These are phyloP conservation scores for Melanargia galathea DNA, from an alignment of 2,888 invertebrate genomes.

Conservation along the genomic window DNA sequence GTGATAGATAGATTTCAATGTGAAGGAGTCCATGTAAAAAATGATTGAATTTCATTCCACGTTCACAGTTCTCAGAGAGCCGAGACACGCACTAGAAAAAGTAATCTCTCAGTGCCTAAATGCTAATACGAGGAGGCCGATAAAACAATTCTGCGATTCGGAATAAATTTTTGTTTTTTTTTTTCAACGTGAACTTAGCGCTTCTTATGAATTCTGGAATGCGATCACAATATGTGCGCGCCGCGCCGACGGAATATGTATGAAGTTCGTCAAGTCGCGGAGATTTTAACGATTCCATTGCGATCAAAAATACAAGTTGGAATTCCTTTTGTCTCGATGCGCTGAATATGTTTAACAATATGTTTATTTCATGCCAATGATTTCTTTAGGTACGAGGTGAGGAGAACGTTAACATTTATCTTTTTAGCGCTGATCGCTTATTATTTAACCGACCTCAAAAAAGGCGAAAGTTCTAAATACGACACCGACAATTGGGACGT, in stretches of 20 bases:
- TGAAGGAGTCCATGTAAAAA: neutral
- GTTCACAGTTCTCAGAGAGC: conserved; percentile 13
- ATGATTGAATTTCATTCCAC: conserved; percentile 15
- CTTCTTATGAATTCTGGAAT: conserved; percentile 33
- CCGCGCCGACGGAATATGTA: conserved; percentile 28
- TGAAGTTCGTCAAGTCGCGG: conserved; percentile 32
- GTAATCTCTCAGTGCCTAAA: conserved; percentile 18
- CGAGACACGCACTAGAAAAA: conserved; percentile 14
- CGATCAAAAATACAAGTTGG: conserved; percentile 22
- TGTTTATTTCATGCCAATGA: neutral
- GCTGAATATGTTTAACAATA: neutral
- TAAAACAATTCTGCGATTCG: conserved; percentile 33
- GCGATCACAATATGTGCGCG: conserved; percentile 30
- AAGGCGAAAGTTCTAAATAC: too few relatives aligned
- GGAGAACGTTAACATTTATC: neutral
- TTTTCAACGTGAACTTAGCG: conserved; percentile 29
- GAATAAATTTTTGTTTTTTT: conserved; percentile 30
- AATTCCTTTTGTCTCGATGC: conserved; percentile 20
- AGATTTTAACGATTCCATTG: conserved; percentile 28
- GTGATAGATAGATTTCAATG: too few relatives aligned
- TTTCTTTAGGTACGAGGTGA: neutral
- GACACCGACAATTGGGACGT: too few relatives aligned
- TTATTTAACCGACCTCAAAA: too few relatives aligned
- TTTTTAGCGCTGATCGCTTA: too few relatives aligned
- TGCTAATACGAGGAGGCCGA: conserved; percentile 22